Conservation (phyloP, 2,888 invertebrate species). For the Elmis aenea region DNA sequence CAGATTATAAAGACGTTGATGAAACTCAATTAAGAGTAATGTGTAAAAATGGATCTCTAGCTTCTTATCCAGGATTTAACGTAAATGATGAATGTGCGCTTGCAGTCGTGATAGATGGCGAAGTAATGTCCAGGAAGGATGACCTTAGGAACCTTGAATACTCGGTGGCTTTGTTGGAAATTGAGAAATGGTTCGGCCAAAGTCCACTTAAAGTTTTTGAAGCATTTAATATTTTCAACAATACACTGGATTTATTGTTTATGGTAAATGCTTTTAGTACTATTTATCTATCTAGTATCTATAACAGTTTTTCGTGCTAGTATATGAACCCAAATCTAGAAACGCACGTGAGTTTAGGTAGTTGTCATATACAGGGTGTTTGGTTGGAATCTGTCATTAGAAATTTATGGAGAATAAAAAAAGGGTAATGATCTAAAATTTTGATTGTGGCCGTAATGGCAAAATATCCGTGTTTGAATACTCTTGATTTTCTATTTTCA, state of each 20-base stretch:
- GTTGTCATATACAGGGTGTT: not conserved
- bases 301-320: too few species aligned
- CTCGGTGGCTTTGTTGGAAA: slow-evolving; percentile 30
- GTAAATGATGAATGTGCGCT: slow-evolving; percentile 55
- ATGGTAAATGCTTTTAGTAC: slow-evolving; percentile 45
- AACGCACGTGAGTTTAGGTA: not conserved
- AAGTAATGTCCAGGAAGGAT: slow-evolving; percentile 51
- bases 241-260: slow-evolving; percentile 54
- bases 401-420: too few species aligned
- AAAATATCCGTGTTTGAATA: too few species aligned
- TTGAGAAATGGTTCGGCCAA: slow-evolving; percentile 35
- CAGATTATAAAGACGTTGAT: slow-evolving; percentile 4
- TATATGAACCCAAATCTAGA: too few species aligned
- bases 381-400: slow-evolving; percentile 1
- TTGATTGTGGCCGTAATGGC: too few species aligned
- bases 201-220: slow-evolving; percentile 49
- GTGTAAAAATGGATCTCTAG: slow-evolving; percentile 57
- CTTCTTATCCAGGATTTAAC: slow-evolving; percentile 47
- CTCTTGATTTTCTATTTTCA: too few species aligned
- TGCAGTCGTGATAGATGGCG: slow-evolving; percentile 57
- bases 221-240: slow-evolving; percentile 57
- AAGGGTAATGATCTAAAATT: too few species aligned
- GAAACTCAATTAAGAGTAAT: slow-evolving; percentile 49
- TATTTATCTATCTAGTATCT: too few species aligned
- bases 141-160: slow-evolving; percentile 33